A percentile compares a stretch with the other conserved stretches of the same genome.
phyloP scores from a whole-genome alignment of 2,113 vertebrate species.

The Seriola aureovittata region DNA sequence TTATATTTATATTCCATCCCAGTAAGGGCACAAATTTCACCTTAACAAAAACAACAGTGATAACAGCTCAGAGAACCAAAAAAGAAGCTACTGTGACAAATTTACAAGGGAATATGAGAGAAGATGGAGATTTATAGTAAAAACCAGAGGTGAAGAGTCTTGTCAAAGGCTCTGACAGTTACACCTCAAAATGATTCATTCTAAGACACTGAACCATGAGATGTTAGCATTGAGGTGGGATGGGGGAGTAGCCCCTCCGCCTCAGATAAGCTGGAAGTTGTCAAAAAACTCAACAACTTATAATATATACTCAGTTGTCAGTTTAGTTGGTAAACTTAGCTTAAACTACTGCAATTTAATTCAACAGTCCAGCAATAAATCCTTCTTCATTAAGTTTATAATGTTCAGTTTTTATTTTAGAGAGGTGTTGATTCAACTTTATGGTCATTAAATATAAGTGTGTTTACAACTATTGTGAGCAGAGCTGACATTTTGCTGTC shows the following conservation, averaged over 20 bases:
- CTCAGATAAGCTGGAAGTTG: neutral
- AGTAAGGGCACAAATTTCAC: slow-evolving; percentile 11
- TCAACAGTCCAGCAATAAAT: no score
- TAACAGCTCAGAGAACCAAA: slow-evolving; percentile 20
- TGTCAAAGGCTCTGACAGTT: slow-evolving; percentile 35
- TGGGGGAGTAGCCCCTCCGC: neutral
- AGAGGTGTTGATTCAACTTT: no score
- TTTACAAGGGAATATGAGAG: slow-evolving; percentile 36
- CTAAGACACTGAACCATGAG: slow-evolving; percentile 27
- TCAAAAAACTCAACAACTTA: no score
- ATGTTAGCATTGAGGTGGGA: neutral
- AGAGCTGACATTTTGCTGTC: neutral
- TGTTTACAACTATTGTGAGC: neutral
- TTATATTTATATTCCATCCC: slow-evolving; percentile 42
- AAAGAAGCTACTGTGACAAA: slow-evolving; percentile 32
- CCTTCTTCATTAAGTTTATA: no score
- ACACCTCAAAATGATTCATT: slow-evolving; percentile 29
- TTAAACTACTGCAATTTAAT: no score
- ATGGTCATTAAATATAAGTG: no score
- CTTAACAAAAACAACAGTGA: neutral
- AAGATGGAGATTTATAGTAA: slow-evolving; percentile 32
- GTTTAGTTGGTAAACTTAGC: no score
- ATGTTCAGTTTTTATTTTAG: no score
- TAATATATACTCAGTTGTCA: no score
- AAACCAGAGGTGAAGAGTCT: slow-evolving; percentile 33